These are phyloP conservation scores for Camelus bactrianus DNA, from an alignment of 2,113 vertebrate species.

Conservation along the genomic window DNA sequence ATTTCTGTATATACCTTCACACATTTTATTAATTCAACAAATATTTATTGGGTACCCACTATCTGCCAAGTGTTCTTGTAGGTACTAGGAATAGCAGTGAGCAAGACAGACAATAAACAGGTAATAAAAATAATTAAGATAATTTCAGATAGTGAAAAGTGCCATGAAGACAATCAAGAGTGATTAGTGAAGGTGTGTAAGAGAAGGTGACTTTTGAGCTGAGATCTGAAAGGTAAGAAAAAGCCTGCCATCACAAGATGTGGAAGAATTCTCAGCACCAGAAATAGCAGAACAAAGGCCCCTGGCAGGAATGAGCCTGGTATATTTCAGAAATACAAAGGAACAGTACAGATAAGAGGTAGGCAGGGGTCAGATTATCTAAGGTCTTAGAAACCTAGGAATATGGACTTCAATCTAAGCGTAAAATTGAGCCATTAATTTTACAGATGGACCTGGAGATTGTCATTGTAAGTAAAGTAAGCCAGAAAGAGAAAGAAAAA, in stretches of 20 bases:
- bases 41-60: background rate
- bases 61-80: background rate
- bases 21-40: slow-evolving; percentile 8
- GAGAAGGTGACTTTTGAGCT: background rate
- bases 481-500: too few species aligned
- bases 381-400: background rate
- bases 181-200: background rate
- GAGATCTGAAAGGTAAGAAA: background rate
- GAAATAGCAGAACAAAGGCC: background rate
- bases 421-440: slow-evolving; percentile 14
- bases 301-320: background rate
- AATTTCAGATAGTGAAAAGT: background rate
- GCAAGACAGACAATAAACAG: background rate
- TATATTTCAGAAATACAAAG: background rate
- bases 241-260: background rate
- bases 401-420: background rate
- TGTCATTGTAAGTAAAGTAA: too few species aligned
- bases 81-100: background rate
- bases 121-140: background rate
- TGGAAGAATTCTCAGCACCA: background rate
- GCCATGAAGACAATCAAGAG: background rate
- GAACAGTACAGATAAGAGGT: background rate
- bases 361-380: background rate
- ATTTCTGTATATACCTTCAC: background rate
- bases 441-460: too few species aligned